Percentiles rank a stretch among this genome's conserved stretches.
Evolutionary conservation across 2,888 invertebrate genomes (phyloP).

Genomic region (Periphyllus acericola): DNA sequence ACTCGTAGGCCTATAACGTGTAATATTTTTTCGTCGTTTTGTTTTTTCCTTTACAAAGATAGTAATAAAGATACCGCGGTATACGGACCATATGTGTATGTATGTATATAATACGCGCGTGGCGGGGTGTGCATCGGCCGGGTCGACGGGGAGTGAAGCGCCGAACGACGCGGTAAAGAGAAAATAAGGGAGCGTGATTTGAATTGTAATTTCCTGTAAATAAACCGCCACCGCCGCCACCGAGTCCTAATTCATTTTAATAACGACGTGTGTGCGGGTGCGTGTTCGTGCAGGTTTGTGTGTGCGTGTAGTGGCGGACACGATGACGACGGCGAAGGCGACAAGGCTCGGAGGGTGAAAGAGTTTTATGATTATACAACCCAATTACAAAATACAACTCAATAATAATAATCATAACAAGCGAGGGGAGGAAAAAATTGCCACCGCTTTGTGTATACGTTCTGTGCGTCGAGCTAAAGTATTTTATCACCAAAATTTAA

Average conservation of each 20-base stretch:
- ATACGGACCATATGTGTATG: background rate
- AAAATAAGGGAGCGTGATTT: slow-evolving; percentile 40
- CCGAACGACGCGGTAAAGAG: too few relatives aligned
- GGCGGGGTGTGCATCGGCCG: background rate
- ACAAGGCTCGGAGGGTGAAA: background rate
- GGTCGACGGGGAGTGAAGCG: background rate
- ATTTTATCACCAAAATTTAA: slow-evolving; percentile 2
- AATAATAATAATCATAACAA: slow-evolving; percentile 19
- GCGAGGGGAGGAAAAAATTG: slow-evolving; percentile 9
- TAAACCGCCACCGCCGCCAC: slow-evolving; percentile 28
- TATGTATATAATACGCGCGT: background rate
- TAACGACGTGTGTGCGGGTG: background rate
- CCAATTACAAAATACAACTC: slow-evolving; percentile 44
- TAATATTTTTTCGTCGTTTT: too few relatives aligned
- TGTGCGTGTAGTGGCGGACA: background rate
- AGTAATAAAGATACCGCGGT: too few relatives aligned
- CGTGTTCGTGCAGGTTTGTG: too few relatives aligned
- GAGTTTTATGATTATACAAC: slow-evolving; percentile 40
- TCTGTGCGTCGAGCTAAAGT: background rate
- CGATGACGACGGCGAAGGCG: background rate
- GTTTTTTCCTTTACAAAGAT: too few relatives aligned
- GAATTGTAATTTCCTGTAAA: slow-evolving; percentile 62
- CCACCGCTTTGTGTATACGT: background rate
- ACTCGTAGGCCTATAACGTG: too few relatives aligned
- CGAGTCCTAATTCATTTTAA: slow-evolving; percentile 39